These are phyloP conservation scores for Antitype chi DNA, from an alignment of 2,888 invertebrate genomes.

Conservation along the genomic window DNA sequence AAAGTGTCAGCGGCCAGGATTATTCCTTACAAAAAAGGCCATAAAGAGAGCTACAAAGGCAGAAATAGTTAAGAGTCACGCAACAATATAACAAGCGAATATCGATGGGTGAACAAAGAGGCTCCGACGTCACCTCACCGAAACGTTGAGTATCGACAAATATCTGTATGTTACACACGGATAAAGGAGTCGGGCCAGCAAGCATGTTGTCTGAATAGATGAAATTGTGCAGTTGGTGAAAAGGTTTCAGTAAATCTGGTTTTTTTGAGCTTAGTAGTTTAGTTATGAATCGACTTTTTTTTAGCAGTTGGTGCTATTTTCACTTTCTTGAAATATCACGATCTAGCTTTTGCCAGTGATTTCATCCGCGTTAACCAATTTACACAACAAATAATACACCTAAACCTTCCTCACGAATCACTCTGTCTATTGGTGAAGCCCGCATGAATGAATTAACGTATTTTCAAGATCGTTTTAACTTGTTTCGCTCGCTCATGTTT, in stretches of 20 bases:
- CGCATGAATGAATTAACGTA: too few species aligned
- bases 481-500: too few species aligned
- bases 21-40: slow-evolving; percentile 65
- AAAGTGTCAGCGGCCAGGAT: slow-evolving; percentile 65
- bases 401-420: too few species aligned
- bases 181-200: background rate
- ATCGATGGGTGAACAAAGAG: slow-evolving; percentile 79
- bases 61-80: slow-evolving; percentile 75
- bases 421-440: too few species aligned
- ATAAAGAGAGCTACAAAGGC: slow-evolving; percentile 72
- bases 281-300: too few species aligned
- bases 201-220: background rate
- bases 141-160: slow-evolving; percentile 79
- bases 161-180: slow-evolving; percentile 72
- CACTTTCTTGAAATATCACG: too few species aligned
- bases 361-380: too few species aligned
- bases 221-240: background rate
- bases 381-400: too few species aligned
- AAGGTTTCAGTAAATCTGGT: background rate
- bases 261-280: too few species aligned
- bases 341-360: too few species aligned
- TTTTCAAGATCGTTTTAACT: too few species aligned
- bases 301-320: too few species aligned
- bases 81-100: slow-evolving; percentile 78
- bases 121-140: slow-evolving; percentile 72